phyloP scores from a whole-genome alignment of 2,888 invertebrate species.

The Cataglyphis albicans region DNA sequence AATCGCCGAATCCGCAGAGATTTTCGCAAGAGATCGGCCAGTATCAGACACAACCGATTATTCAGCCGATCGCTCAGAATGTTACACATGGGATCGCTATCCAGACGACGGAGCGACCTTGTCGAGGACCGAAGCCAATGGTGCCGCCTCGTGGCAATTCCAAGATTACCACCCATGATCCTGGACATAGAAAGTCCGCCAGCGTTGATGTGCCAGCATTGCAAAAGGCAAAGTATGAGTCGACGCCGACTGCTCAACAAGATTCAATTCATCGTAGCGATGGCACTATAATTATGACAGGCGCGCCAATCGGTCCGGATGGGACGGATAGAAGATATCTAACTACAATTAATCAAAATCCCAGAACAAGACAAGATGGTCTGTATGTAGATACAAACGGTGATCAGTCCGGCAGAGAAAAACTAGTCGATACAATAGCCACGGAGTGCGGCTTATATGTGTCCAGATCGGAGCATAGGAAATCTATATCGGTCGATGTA shows the following conservation, averaged over 20 bases:
- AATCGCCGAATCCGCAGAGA: conserved; percentile 83
- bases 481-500: conserved; percentile 82
- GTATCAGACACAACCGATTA: conserved; percentile 84
- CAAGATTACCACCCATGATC: conserved; percentile 83
- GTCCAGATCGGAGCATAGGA: conserved; percentile 82
- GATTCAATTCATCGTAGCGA: conserved; percentile 75
- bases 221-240: conserved; percentile 73
- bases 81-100: conserved; percentile 77
- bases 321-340: conserved; percentile 78
- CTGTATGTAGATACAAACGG: conserved; percentile 82
- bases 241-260: conserved; percentile 65
- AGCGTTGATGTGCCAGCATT: conserved; percentile 76
- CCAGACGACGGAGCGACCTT: conserved; percentile 76
- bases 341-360: conserved; percentile 80
- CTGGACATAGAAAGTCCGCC: conserved; percentile 79
- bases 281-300: conserved; percentile 71
- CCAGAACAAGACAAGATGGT: conserved; percentile 84
- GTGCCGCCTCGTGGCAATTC: conserved; percentile 84
- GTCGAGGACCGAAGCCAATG: conserved; percentile 83
- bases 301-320: conserved; percentile 70
- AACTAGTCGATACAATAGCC: conserved; percentile 74
- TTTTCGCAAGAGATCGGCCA: conserved; percentile 83
- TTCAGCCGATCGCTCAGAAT: conserved; percentile 84
- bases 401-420: conserved; percentile 77
- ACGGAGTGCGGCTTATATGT: conserved; percentile 80